These are phyloP conservation scores for Campoplex nolae DNA, from an alignment of 2,888 invertebrate genomes.

Conservation along the genomic window DNA sequence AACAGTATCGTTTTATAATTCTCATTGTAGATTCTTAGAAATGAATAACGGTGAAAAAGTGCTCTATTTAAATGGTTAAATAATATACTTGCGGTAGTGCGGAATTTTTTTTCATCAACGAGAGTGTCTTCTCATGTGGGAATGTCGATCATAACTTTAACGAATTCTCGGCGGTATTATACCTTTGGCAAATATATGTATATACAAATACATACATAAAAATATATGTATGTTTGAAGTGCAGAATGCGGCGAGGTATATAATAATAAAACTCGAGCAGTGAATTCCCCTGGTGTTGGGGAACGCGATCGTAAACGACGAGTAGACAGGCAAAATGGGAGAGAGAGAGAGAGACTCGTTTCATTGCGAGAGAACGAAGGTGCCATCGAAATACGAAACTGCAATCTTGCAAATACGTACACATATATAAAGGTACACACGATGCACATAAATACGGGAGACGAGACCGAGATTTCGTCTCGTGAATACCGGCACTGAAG, in stretches of 20 bases:
- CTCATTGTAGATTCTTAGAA: not conserved
- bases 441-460: slow-evolving; percentile 20
- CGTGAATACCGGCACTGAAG: slow-evolving; percentile 35
- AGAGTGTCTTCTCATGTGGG: slow-evolving; percentile 38
- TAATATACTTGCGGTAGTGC: slow-evolving; percentile 1
- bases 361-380: slow-evolving; percentile 41
- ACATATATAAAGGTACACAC: not conserved
- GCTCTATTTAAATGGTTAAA: slow-evolving; percentile 10
- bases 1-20: not conserved
- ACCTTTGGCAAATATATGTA: slow-evolving; percentile 12
- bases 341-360: slow-evolving; percentile 36
- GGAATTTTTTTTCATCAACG: slow-evolving; percentile 24
- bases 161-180: slow-evolving; percentile 56
- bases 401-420: slow-evolving; percentile 41
- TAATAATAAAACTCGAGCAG: slow-evolving; percentile 58
- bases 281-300: slow-evolving; percentile 49
- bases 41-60: not conserved
- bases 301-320: slow-evolving; percentile 53
- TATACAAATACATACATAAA: not conserved
- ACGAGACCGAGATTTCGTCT: slow-evolving; percentile 38
- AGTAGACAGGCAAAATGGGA: slow-evolving; percentile 37
- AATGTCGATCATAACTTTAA: slow-evolving; percentile 53
- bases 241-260: slow-evolving; percentile 28
- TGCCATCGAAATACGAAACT: slow-evolving; percentile 60
- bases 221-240: slow-evolving; percentile 16